Conservation (phyloP, 2,797 vertebrate species). For the Darevskia mixta region DNA sequence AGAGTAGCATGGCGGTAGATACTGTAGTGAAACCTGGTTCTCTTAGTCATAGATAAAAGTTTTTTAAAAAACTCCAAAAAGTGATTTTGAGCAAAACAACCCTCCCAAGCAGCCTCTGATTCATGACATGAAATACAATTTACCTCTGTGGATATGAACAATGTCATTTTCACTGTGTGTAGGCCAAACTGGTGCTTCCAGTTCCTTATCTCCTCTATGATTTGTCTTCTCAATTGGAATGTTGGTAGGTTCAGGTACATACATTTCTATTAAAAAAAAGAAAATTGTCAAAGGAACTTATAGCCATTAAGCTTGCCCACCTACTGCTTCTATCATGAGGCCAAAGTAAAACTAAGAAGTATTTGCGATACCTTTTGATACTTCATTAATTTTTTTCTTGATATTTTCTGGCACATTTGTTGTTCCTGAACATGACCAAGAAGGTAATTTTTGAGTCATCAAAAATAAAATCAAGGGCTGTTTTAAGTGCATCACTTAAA, state of each 20-base stretch:
- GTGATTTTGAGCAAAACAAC: not conserved
- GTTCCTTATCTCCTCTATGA: constrained; percentile 78
- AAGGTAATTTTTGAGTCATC: not conserved
- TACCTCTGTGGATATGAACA: constrained; percentile 86
- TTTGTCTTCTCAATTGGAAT: constrained; percentile 92
- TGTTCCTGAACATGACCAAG: not conserved
- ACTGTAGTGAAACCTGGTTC: not conserved
- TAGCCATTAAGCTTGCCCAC: not conserved
- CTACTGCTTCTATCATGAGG: not conserved
- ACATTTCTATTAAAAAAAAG: constrained; percentile 82
- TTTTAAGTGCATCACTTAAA: not conserved
- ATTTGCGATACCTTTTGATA: constrained; percentile 36
- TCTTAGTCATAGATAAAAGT: not conserved
- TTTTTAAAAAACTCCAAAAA: not conserved
- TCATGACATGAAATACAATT: constrained; percentile 33
- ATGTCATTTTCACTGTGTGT: constrained; percentile 88
- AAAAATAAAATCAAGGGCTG: not conserved
- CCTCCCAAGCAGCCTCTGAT: not conserved
- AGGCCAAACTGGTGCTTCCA: constrained; percentile 83
- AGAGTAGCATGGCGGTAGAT: not conserved
- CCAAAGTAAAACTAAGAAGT: not conserved
- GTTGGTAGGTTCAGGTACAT: constrained; percentile 86
- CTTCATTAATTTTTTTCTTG: not conserved
- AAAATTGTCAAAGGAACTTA: constrained; percentile 27
- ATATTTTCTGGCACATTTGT: constrained; percentile 8